Base-by-base conservation (phyloP, 2,797 vertebrate species). In the Aeoliscus strigatus region DNA sequence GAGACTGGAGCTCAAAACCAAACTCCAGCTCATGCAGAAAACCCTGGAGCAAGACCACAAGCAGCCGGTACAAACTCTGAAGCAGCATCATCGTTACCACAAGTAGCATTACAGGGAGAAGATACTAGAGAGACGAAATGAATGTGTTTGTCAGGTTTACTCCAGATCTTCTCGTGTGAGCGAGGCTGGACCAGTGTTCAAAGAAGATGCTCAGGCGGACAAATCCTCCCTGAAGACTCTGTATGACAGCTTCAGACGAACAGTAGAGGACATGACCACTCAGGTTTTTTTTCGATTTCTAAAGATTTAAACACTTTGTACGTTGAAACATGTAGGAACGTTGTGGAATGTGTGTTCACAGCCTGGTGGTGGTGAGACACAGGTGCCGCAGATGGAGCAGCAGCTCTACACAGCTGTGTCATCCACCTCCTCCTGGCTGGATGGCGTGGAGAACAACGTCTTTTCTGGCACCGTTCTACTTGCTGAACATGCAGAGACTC, bases 351-450 rank as follows among this genome's bases (percentile, higher is more conserved):
- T 27, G 0, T 2, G 10, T 30, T 0, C 8, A 1, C 9, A 95
- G 93, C 50, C 76, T 17, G 71, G 55, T 14, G 67, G 1, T 25
- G 51, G 70, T 9, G 86, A 90, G 63, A 75, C 44, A 8, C 84
- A 88, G 57, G 83, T 72, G 39, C 36, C 80, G 9, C 72, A 83
- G 32, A 82, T 93, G 79, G 93, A 98, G 37, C 91, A 91, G 68
- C 94, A 92, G 73, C 76, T 99, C 5, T 96, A 91, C 57, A 80
- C 87, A 9, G 91, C 93, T 3, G 87, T 93, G 36, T 87, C 89
- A 14, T 89, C 91, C n/a, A 89, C 93, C 0, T 94, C 93, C 0
- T 61, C 83, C 9, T 99, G 96, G 95, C 66, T 98, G 59, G 92
- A 98, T 72, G 84, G 86, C 8, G 89, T 97, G 2, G 95, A 99